Evolutionary conservation across 2,888 invertebrate genomes (phyloP), one percentile per base, ranked within the genome.

Genomic region (Philopedon plagiatum): DNA sequence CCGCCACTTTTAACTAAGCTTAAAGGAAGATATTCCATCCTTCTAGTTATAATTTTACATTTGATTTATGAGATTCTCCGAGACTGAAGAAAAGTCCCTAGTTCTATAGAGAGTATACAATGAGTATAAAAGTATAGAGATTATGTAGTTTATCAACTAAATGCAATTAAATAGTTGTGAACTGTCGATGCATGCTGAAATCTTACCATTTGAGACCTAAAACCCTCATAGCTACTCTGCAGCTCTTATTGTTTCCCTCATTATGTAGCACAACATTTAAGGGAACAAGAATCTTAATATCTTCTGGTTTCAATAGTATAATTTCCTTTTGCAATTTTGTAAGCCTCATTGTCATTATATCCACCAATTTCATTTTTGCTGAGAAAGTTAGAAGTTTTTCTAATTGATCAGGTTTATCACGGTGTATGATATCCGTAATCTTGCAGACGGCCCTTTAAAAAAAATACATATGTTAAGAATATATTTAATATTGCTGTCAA

Each of bases 281-380:
- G 3, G 86, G 86, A 26, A 86, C 84, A 32, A 85, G 76, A 32
- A 86, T 81, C 78, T 86, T 85, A 11, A 86, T 85, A 56, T 86
- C 86, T 13, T 80, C 79, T 2, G 85, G 84, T 67, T 73, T 77
- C 32, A 86, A 64, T 34, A 74, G 74, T 11, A 86, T 85, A 9
- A 85, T 81, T 29, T 80, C 72, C 67, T 79, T 83, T 68, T 86
- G 85, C 7, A 75, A 67, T 57, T 78, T 79, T 0, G 81, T 79
- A 26, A 85, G 57, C 46, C 78, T 77, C n/a, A 74, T 77, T 4
- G 77, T 77, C 77, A 85, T 81, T 51, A 82, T 80, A 41, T 81
- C 77, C 9, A 74, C 73, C 7, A 86, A 71, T 70, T 82, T 82
- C 3, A 78, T 65, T 73, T 76, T 78, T 3, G 82, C 80, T 0